Percentiles rank a stretch among this genome's conserved stretches.
Evolutionary conservation across 2,797 vertebrate genomes (phyloP).

Genomic region (Chrosomus eos): DNA sequence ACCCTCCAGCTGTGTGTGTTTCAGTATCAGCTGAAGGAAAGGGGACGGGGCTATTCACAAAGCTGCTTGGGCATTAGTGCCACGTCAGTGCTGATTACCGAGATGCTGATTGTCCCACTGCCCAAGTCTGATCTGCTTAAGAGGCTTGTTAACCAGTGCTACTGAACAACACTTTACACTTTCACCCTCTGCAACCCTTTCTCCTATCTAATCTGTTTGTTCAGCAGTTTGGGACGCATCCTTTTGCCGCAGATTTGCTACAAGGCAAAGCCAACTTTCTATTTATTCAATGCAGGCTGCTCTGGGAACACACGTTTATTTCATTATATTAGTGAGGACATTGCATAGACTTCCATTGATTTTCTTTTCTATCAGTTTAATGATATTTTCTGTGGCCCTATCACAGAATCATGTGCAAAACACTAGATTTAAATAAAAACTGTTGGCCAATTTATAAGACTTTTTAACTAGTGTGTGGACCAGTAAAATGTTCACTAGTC

Average conservation of each 20-base stretch:
- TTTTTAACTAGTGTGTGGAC: neutral
- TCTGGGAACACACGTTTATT: neutral
- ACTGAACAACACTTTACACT: constrained; percentile 18
- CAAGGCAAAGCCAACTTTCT: constrained; percentile 23
- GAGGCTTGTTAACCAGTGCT: constrained; percentile 39
- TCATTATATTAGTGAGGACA: neutral
- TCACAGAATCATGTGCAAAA: neutral
- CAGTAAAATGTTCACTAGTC: neutral
- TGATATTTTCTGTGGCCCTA: neutral
- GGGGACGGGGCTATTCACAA: neutral
- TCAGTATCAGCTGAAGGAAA: neutral
- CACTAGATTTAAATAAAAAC: neutral
- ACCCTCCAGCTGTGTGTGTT: constrained; percentile 8
- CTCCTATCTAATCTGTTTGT: neutral
- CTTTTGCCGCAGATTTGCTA: constrained; percentile 26
- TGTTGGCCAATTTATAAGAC: neutral
- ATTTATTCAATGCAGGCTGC: constrained; percentile 43
- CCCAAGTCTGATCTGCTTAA: constrained; percentile 50
- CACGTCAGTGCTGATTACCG: constrained; percentile 42
- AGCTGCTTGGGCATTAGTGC: constrained; percentile 31
- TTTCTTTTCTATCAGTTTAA: neutral
- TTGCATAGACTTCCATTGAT: neutral
- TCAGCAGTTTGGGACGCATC: neutral
- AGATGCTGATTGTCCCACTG: constrained; percentile 22
- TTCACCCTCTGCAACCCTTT: constrained; percentile 31